Evolutionary conservation across 2,797 vertebrate genomes (phyloP), one percentile per base, ranked within the genome.

Genomic region (Psittacula derbiana): DNA sequence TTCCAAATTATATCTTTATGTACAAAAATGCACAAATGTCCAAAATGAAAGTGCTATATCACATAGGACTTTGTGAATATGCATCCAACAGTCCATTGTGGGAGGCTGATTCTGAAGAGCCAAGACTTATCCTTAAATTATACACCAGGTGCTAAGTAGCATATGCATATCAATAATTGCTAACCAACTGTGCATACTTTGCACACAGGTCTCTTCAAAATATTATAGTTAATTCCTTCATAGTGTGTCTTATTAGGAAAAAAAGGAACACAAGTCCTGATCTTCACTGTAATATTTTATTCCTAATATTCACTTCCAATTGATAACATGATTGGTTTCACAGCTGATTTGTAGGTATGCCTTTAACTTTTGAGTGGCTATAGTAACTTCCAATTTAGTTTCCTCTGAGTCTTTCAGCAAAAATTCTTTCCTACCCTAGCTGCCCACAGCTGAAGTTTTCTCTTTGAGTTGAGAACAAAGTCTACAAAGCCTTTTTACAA

Each of bases 401-500:
- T 94, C 83, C 73, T 96, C 66, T 1, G 5, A 90, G 75, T 78
- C 92, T 93, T 94, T 91, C 85, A 96, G 79, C 41, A 86, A 91
- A 92, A 95, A 94, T 79, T 91, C 91, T 70, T 94, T 91, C 71
- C 55, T 92, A 78, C 36, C 43, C 88, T 92, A 64, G 91, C 67
- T 60, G 38, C 81, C 78, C 91, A 70, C 28, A 91, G 86, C 92
- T 92, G 66, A 96, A 91, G 90, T 62, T 96, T 95, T 93, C 93
- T 47, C 95, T 96, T 94, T 97, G 95, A 96, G 81, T 58, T 55
- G 86, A 96, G 96, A 96, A 97, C 66, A 94, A 97, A 97, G 90
- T 92, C 92, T 86, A 96, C 94, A 97, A 95, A 96, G 87, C 69
- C 78, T 94, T 93, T 80, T 79, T 53, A 76, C 62, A 91, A 96